Base-by-base conservation (phyloP, 2,888 invertebrate genomes). In the Hedya salicella region DNA sequence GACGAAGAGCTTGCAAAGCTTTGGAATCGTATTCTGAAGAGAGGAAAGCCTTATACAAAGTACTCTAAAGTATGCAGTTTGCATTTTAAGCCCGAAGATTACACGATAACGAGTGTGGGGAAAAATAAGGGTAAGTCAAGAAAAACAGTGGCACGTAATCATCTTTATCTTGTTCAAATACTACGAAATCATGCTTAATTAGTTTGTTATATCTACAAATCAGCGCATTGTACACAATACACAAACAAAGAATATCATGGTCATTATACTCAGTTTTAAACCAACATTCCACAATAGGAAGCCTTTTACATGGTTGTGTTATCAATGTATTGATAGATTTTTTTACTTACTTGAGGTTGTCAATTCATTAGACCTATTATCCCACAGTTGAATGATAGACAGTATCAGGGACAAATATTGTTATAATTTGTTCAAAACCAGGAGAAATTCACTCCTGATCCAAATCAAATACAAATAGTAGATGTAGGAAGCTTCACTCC, bases 11-110 rank as follows among this genome's bases (percentile, higher is more conserved):
- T 92, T 2, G 92, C 91, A 1, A 85, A 84, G 73, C 72, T 88
- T 9, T 92, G 92, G 92, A 92, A 92, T 76, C 79, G 83, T 62
- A 88, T 92, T 62, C 73, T 92, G 2, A 92, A 91, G 75, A 77
- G 92, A 71, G 91, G 92, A 44, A 92, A 92, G 76, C 92, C 92
- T 0, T 91, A 91, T 68, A 92, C 92, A 0, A 92, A 92, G 72
- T 92, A 92, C 73, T 92, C 92, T 1, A 92, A 92, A 88, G 92
- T 92, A 25, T 92, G 92, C 73, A 92, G 92, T 72, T 78, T 91
- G 69, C 92, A 92, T 74, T 92, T 92, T 69, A 91, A 80, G 53
- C 78, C 88, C 0, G 88, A 86, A 49, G 92, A 92, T 75, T 92
- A 92, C 68, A 91, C 87, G 1, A 82, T 91, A 36, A 91, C 92